Evolutionary conservation across 2,113 vertebrate genomes (phyloP).

Genomic region (human (Homo sapiens)): GRCh38 chr4:78963001-78963500

Average conservation of each 20-base stretch:
- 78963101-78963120: constrained; percentile 1
- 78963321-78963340: neutral
- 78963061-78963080: constrained; percentile 44
- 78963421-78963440: neutral
- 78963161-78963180: neutral
- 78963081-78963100: constrained; percentile 31
- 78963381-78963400: constrained; percentile 11
- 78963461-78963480: neutral
- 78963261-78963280: neutral
- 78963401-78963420: neutral
- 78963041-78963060: constrained; percentile 44
- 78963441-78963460: neutral
- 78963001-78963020: constrained; percentile 48
- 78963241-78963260: constrained; percentile 31
- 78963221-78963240: constrained; percentile 4
- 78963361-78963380: neutral
- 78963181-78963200: neutral
- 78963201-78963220: neutral
- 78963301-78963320: neutral
- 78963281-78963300: neutral
- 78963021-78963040: constrained; percentile 31
- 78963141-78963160: neutral
- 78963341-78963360: neutral
- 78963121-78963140: constrained; percentile 14
- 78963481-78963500: neutral